phyloP scores from a whole-genome alignment of 2,888 invertebrate species.

The Dasysyrphus albostriatus region DNA sequence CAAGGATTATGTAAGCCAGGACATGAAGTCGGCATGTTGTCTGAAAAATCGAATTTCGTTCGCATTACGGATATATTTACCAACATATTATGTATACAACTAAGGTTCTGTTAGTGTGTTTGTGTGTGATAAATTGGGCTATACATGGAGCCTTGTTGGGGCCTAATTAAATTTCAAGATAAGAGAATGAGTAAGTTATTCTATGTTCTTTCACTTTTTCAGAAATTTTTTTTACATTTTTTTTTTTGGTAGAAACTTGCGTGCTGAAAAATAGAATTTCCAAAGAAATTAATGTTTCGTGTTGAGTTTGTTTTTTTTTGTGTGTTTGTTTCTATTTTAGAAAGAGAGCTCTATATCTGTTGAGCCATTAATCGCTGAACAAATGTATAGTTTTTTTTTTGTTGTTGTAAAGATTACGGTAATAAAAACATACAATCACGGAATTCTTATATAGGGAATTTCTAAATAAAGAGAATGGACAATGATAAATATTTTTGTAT shows the following conservation, averaged over 20 bases:
- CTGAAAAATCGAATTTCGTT: constrained; percentile 54
- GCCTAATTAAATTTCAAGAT: constrained; percentile 64
- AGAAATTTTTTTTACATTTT: background rate
- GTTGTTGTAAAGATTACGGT: background rate
- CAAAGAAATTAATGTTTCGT: constrained; percentile 46
- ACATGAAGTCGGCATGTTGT: constrained; percentile 49
- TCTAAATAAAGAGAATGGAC: background rate
- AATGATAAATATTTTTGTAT: constrained; percentile 9
- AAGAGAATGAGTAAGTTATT: constrained; percentile 45
- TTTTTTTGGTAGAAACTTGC: constrained; percentile 38
- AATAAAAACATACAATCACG: constrained; percentile 36
- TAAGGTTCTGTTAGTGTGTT: constrained; percentile 10
- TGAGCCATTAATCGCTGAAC: constrained; percentile 43
- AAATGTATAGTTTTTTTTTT: constrained; percentile 1
- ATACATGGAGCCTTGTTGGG: constrained; percentile 54
- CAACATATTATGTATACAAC: background rate
- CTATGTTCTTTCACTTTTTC: background rate
- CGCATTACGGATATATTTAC: constrained; percentile 4
- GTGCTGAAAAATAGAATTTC: constrained; percentile 48
- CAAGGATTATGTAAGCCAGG: constrained; percentile 55
- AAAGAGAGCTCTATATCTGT: constrained; percentile 26
- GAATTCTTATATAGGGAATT: constrained; percentile 20
- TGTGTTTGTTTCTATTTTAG: constrained; percentile 13
- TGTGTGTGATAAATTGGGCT: constrained; percentile 56
- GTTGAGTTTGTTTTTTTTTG: constrained; percentile 11